A percentile compares a stretch with the other conserved stretches of the same genome.
Evolutionary conservation across 2,113 vertebrate species (phyloP).

Genomic region (Ptychochromis oligacanthus): DNA sequence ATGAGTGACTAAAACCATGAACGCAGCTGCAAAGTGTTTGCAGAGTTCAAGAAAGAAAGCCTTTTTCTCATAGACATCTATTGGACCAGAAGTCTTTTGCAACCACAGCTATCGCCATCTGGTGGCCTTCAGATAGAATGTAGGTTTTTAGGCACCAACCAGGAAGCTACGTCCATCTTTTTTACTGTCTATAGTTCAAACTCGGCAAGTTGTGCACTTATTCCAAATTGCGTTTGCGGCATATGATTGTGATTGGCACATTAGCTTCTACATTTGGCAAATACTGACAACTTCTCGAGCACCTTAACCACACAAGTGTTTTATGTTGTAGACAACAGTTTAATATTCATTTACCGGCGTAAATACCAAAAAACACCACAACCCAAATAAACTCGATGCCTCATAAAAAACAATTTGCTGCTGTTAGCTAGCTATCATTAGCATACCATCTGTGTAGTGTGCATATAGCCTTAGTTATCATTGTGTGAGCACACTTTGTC

Average conservation of each 20-base stretch:
- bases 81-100: too few species aligned
- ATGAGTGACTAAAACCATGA: too few species aligned
- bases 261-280: background rate
- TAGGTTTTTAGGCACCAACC: too few species aligned
- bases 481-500: background rate
- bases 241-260: background rate
- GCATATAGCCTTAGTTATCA: background rate
- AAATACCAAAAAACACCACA: background rate
- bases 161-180: too few species aligned
- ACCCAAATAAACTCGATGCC: rapidly evolving
- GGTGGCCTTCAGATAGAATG: too few species aligned
- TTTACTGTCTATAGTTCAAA: too few species aligned
- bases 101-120: too few species aligned
- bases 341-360: background rate
- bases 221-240: background rate
- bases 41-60: too few species aligned
- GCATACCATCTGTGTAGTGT: background rate
- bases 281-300: background rate
- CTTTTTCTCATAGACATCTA: too few species aligned
- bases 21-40: too few species aligned
- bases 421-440: background rate
- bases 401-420: background rate
- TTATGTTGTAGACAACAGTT: background rate
- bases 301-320: rapidly evolving
- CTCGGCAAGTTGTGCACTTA: too few species aligned